A percentile compares a stretch with the other conserved stretches of the same genome.
Evolutionary conservation across 1,140 invertebrate species (phyloP).

Genomic region (Drosophila persimilis): DNA sequence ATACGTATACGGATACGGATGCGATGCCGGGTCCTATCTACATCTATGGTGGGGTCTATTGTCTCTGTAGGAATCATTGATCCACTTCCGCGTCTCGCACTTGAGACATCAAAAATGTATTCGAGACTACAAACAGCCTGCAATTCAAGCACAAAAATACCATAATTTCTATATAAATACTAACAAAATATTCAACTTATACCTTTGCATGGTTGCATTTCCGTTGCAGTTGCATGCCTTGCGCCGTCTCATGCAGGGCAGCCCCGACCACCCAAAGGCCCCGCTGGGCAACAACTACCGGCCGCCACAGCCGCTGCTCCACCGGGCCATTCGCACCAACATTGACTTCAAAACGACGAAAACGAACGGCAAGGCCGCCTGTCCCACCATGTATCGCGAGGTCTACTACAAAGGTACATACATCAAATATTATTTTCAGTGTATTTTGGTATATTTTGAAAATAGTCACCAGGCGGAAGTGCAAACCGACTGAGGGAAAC

Average conservation of each 20-base stretch:
- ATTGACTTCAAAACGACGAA: slow-evolving; percentile 95
- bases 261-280: slow-evolving; percentile 92
- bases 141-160: neutral
- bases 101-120: neutral
- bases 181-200: neutral
- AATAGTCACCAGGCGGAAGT: no score
- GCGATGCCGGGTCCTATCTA: slow-evolving; percentile 21
- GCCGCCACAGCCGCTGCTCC: slow-evolving; percentile 94
- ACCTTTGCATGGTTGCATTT: neutral
- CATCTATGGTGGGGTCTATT: slow-evolving; percentile 20
- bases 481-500: no score
- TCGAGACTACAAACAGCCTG: neutral
- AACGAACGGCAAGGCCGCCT: slow-evolving; percentile 89
- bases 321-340: slow-evolving; percentile 96
- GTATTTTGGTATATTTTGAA: no score
- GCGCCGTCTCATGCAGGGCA: slow-evolving; percentile 93
- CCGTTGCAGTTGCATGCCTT: slow-evolving; percentile 90
- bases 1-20: neutral
- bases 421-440: no score
- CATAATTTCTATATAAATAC: no score
- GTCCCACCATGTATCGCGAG: slow-evolving; percentile 93
- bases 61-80: slow-evolving; percentile 25
- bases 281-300: slow-evolving; percentile 96
- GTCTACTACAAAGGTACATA: slow-evolving; percentile 92
- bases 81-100: slow-evolving; percentile 38